Evolutionary conservation across 2,113 vertebrate species (phyloP).

Genomic region (Lipotes vexillifer): DNA sequence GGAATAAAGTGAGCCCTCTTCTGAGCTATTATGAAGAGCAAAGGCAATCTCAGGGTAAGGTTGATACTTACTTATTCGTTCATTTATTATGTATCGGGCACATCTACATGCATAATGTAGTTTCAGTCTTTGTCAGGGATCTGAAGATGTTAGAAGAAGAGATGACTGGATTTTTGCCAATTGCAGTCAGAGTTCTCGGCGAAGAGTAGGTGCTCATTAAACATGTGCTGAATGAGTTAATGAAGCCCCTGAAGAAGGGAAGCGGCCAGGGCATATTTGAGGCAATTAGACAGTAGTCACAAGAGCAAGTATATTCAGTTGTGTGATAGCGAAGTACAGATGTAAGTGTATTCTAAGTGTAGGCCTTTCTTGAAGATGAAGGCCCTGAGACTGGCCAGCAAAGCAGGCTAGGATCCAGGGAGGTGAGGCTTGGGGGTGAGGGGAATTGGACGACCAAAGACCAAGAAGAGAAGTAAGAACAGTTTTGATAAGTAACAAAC

Average conservation of each 20-base stretch:
- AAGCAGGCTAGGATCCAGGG: not conserved
- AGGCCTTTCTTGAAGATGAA: not conserved
- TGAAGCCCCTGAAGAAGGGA: not conserved
- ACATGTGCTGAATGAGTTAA: not conserved
- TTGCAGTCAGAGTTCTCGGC: not conserved
- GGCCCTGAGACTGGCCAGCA: not conserved
- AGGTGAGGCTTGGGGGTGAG: not conserved
- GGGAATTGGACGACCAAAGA: not conserved
- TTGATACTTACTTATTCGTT: conserved; percentile 6
- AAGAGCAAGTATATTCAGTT: not conserved
- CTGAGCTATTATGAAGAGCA: not conserved
- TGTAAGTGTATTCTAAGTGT: not conserved
- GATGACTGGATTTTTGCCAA: not conserved
- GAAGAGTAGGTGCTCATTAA: conserved; percentile 8
- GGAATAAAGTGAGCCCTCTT: not conserved
- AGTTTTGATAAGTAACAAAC: not conserved
- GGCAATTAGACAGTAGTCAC: not conserved
- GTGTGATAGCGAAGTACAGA: not conserved
- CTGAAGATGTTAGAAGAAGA: not conserved
- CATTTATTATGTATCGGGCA: conserved; percentile 21
- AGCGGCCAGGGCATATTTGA: not conserved
- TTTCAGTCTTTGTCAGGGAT: not conserved
- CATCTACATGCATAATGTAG: not conserved
- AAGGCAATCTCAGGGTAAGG: not conserved
- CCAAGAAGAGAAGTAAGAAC: not conserved